These are phyloP conservation scores for Perodicticus potto DNA, from an alignment of 2,797 vertebrate genomes.

Conservation along the genomic window DNA sequence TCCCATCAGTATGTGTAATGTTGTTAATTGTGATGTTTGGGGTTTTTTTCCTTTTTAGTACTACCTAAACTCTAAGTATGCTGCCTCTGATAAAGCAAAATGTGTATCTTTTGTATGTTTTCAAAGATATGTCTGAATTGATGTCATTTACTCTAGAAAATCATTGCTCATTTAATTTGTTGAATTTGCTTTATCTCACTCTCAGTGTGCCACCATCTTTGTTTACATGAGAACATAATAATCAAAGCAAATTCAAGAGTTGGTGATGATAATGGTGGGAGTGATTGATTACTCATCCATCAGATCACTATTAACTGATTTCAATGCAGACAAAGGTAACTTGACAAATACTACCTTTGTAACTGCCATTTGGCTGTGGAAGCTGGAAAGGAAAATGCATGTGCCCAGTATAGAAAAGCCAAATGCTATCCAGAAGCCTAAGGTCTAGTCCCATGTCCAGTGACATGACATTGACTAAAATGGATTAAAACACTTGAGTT, in stretches of 20 bases:
- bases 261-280: neutral
- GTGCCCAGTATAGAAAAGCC: neutral
- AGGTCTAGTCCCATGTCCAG: neutral
- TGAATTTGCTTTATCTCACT: constrained; percentile 27
- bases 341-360: constrained; percentile 12
- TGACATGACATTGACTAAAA: neutral
- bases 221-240: constrained; percentile 7
- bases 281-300: neutral
- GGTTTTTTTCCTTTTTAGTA: neutral
- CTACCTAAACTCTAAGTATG: neutral
- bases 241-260: constrained; percentile 8
- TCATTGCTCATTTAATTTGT: neutral
- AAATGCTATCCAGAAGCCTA: neutral
- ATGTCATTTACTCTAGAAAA: constrained; percentile 32
- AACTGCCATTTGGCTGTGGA: neutral
- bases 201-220: neutral
- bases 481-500: neutral
- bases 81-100: constrained; percentile 12
- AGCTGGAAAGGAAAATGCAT: neutral
- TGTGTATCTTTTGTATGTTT: neutral
- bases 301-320: neutral
- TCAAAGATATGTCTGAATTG: neutral
- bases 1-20: neutral
- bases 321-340: constrained; percentile 34
- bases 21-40: neutral